phyloP scores from a whole-genome alignment of 1,140 invertebrate species.

The Drosophila azteca region DNA sequence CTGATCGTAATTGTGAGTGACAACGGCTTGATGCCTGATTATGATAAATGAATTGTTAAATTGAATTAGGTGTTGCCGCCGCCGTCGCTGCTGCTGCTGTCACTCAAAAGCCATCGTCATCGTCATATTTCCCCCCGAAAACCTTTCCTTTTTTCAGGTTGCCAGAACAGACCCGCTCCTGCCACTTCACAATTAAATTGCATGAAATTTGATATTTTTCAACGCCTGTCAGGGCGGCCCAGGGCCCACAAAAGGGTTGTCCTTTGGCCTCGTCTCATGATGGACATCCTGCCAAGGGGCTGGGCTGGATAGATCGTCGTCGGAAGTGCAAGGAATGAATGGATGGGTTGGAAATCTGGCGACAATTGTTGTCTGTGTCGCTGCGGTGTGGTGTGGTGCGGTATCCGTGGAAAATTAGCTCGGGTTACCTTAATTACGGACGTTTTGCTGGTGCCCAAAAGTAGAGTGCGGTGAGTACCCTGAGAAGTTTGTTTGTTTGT shows the following conservation, averaged over 20 bases:
- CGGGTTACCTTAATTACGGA: conserved; percentile 72
- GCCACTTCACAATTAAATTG: conserved; percentile 77
- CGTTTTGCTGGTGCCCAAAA: conserved; percentile 31
- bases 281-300: conserved; percentile 50
- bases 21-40: conserved; percentile 81
- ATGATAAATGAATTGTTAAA: conserved; percentile 83
- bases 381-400: conserved; percentile 2
- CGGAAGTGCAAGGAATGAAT: no score
- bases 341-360: conserved; percentile 22
- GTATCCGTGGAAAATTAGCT: conserved; percentile 67
- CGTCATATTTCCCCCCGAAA: conserved; percentile 50
- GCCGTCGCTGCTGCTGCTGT: conserved; percentile 50
- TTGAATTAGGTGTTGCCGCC: conserved; percentile 78
- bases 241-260: conserved; percentile 53
- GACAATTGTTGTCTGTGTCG: conserved; percentile 59
- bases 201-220: conserved; percentile 82
- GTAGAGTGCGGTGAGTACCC: neutral
- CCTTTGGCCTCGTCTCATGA: conserved; percentile 39
- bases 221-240: conserved; percentile 53
- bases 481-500: conserved; percentile 62
- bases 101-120: conserved; percentile 68
- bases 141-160: conserved; percentile 23
- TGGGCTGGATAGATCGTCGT: neutral
- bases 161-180: conserved; percentile 34
- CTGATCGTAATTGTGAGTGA: conserved; percentile 81